Evolutionary conservation across 2,888 invertebrate species (phyloP).

Genomic region (Sminthurinus aureus): DNA sequence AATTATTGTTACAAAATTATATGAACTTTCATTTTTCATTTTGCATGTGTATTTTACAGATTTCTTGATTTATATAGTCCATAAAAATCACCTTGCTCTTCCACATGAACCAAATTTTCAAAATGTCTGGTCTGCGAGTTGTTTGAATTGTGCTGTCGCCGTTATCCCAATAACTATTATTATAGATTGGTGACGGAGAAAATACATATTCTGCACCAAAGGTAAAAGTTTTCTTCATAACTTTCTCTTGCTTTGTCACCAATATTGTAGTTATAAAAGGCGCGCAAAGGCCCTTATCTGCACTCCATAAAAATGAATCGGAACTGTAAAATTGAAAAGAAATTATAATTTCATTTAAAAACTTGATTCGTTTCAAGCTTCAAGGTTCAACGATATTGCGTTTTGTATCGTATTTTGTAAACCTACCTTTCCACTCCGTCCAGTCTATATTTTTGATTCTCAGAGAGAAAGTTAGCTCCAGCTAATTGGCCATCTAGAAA

Average conservation of each 20-base stretch:
- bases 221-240: neutral
- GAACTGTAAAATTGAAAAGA: conserved; percentile 4
- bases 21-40: neutral
- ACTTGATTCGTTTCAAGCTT: neutral
- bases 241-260: neutral
- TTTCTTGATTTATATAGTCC: neutral
- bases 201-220: neutral
- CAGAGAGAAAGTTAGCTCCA: neutral
- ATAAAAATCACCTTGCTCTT: no score
- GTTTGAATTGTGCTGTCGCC: conserved; percentile 18
- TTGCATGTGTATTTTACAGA: neutral
- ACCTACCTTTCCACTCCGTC: conserved; percentile 15
- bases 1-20: neutral
- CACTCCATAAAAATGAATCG: conserved; percentile 22
- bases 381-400: neutral
- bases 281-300: neutral
- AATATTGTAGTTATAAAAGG: neutral
- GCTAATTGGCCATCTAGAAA: neutral
- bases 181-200: neutral
- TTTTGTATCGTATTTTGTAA: neutral
- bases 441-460: neutral
- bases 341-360: neutral
- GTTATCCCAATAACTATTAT: conserved; percentile 21
- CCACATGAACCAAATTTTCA: conserved; percentile 20
- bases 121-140: conserved; percentile 6